phyloP scores from a whole-genome alignment of 2,113 vertebrate species.

The Semnornis frantzii region DNA sequence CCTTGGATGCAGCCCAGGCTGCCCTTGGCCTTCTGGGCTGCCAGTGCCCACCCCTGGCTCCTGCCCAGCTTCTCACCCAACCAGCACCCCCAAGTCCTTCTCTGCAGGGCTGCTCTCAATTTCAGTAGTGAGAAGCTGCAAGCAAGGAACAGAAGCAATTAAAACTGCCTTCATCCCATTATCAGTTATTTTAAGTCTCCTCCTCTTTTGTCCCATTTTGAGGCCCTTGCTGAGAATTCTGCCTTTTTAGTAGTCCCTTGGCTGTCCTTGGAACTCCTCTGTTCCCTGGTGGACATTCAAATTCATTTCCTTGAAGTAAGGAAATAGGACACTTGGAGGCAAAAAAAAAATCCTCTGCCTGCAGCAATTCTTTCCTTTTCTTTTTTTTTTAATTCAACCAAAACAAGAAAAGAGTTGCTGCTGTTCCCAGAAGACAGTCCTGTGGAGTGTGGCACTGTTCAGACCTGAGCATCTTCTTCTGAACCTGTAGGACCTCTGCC shows the following conservation, averaged over 20 bases:
- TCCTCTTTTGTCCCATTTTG: conserved; percentile 24
- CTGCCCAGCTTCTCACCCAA: too few relatives aligned
- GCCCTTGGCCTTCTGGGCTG: too few relatives aligned
- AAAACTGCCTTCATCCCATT: background rate
- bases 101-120: background rate
- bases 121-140: background rate
- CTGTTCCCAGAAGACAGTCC: background rate
- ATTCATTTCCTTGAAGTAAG: conserved; percentile 33
- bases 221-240: background rate
- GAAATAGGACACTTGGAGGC: conserved; percentile 38
- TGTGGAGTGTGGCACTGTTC: background rate
- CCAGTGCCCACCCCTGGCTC: too few relatives aligned
- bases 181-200: conserved; percentile 3
- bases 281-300: background rate
- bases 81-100: too few relatives aligned
- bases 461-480: background rate
- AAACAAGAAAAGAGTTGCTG: background rate
- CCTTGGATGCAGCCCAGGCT: too few relatives aligned
- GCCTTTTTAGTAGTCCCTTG: background rate
- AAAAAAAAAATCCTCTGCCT: background rate
- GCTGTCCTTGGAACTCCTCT: conserved; percentile 24
- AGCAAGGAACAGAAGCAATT: background rate
- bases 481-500: background rate
- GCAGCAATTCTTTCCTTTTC: background rate
- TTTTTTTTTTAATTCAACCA: background rate